A percentile compares a stretch with the other conserved stretches of the same genome.
phyloP scores from a whole-genome alignment of 1,140 invertebrate species.

The Danaus melanippus region DNA sequence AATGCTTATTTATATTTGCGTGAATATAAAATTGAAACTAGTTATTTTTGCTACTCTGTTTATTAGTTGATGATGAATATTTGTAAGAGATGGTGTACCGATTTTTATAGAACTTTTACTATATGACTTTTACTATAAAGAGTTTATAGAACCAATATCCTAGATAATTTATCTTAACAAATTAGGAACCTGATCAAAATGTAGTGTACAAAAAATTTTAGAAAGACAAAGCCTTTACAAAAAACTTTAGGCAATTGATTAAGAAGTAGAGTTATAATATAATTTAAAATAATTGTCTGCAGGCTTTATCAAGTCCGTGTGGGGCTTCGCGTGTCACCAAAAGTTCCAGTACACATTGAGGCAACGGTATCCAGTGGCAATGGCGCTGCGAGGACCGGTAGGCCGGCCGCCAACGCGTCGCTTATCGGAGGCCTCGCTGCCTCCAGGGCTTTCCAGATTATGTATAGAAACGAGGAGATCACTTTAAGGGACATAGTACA shows the following conservation, averaged over 20 bases:
- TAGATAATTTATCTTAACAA: too few relatives aligned
- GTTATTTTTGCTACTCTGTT: too few relatives aligned
- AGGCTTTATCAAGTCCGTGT: conserved; percentile 94
- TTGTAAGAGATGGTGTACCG: too few relatives aligned
- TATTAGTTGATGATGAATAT: too few relatives aligned
- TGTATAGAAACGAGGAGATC: conserved; percentile 96
- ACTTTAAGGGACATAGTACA: conserved; percentile 89
- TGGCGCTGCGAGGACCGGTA: conserved; percentile 48
- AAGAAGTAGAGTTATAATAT: not conserved
- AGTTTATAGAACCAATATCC: too few relatives aligned
- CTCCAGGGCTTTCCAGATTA: conserved; percentile 94
- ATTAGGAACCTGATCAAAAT: too few relatives aligned
- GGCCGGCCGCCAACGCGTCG: conserved; percentile 73
- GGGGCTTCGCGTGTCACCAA: conserved; percentile 88
- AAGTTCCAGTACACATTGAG: conserved; percentile 91
- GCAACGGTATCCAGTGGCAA: conserved; percentile 72
- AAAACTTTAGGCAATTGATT: not conserved
- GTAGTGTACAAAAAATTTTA: too few relatives aligned
- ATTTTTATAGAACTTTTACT: too few relatives aligned
- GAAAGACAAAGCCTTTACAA: too few relatives aligned
- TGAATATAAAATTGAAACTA: too few relatives aligned
- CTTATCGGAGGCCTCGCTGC: conserved; percentile 84
- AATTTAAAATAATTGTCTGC: conserved; percentile 30
- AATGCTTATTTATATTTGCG: too few relatives aligned
- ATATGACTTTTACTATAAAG: too few relatives aligned